phyloP scores from a whole-genome alignment of 2,113 vertebrate species.

The Pseudopodoces humilis region DNA sequence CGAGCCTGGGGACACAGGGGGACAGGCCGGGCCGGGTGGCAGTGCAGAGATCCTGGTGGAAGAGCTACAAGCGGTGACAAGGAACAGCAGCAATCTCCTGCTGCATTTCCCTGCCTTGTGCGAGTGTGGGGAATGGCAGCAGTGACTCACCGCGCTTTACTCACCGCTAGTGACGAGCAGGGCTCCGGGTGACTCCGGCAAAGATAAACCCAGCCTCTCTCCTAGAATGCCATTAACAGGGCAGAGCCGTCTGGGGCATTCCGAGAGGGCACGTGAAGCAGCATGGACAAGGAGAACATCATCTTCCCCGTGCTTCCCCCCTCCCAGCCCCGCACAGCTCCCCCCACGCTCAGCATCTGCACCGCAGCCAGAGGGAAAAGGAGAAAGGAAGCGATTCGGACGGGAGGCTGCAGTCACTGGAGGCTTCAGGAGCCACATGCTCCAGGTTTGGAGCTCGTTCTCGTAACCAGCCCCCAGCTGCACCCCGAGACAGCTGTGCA shows the following conservation, averaged over 20 bases:
- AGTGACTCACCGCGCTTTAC: conserved; percentile 27
- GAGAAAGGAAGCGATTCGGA: neutral
- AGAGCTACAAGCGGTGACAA: neutral
- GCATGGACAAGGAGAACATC: neutral
- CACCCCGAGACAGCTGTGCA: neutral
- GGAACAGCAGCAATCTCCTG: neutral
- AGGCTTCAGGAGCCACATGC: neutral
- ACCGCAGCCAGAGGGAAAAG: neutral
- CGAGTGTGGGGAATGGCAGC: neutral
- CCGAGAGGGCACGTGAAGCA: neutral
- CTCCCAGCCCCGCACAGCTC: neutral
- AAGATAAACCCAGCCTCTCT: neutral
- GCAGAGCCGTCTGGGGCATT: neutral
- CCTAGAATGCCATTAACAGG: neutral
- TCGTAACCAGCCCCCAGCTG: neutral
- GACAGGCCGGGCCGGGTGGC: accelerated
- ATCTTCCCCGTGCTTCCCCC: neutral
- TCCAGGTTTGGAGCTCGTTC: neutral
- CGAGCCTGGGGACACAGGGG: neutral
- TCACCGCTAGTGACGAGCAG: conserved; percentile 22
- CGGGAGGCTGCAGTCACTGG: neutral
- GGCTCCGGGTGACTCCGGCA: neutral
- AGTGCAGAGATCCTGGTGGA: neutral
- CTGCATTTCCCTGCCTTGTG: neutral
- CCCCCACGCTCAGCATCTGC: neutral